Evolutionary conservation across 2,113 vertebrate species (phyloP).

Genomic region (Thunnus maccoyii): DNA sequence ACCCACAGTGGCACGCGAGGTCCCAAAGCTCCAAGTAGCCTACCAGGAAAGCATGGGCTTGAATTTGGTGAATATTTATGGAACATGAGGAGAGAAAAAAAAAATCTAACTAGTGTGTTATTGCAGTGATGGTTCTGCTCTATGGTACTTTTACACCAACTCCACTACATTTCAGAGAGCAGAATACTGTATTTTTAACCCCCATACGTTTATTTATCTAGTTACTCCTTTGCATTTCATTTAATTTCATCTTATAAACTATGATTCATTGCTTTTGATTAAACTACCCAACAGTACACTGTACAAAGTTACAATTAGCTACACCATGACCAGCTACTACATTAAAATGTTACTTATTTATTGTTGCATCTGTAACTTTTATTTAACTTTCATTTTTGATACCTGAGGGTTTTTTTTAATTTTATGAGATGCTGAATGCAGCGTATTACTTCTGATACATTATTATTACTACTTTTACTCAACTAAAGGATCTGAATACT

Average conservation of each 20-base stretch:
- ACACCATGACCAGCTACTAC: neutral
- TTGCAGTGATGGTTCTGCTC: too few relatives aligned
- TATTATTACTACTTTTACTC: neutral
- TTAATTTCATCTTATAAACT: neutral
- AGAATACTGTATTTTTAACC: neutral
- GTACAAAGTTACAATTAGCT: neutral
- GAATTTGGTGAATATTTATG: too few relatives aligned
- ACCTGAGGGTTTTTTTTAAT: too few relatives aligned
- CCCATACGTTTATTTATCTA: too few relatives aligned
- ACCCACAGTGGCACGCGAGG: slow-evolving; percentile 53
- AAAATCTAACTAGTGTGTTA: too few relatives aligned
- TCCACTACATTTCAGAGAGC: neutral
- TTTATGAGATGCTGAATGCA: neutral
- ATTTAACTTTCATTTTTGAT: too few relatives aligned
- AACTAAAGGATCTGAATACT: neutral
- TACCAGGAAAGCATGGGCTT: neutral
- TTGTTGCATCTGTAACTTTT: neutral
- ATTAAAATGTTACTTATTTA: neutral
- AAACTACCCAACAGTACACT: neutral
- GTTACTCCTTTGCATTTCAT: too few relatives aligned
- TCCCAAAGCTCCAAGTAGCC: neutral
- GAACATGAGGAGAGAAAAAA: too few relatives aligned
- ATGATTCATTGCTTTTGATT: neutral
- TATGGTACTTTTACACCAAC: neutral
- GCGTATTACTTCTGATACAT: neutral